These are phyloP conservation scores for Cyprinodon diabolis DNA, from an alignment of 2,797 vertebrate genomes.

Conservation along the genomic window DNA sequence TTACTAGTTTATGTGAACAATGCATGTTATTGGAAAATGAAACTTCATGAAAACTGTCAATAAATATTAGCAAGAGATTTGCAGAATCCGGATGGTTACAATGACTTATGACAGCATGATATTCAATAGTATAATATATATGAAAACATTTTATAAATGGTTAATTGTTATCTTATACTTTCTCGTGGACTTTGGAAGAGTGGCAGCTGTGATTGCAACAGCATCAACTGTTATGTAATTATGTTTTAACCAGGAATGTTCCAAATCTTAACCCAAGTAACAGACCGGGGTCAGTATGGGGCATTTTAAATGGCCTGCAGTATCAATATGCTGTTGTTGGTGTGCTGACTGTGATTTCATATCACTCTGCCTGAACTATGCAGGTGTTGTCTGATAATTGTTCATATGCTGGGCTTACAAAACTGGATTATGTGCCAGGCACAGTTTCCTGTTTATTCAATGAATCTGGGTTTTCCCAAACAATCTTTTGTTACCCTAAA, in stretches of 20 bases:
- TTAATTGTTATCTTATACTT: background rate
- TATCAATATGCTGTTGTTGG: background rate
- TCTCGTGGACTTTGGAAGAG: background rate
- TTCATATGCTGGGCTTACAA: background rate
- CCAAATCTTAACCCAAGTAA: background rate
- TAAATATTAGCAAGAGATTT: conserved; percentile 1
- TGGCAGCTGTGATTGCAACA: background rate
- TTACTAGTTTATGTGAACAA: background rate
- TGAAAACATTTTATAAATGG: no score
- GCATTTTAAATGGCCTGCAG: background rate
- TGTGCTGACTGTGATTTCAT: no score
- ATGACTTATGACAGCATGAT: background rate
- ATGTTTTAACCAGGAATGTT: background rate
- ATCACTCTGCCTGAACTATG: no score
- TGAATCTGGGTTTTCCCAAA: no score
- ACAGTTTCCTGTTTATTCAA: background rate
- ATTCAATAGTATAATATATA: background rate
- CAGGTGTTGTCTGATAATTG: background rate
- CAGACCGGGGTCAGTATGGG: background rate
- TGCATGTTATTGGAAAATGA: conserved; percentile 4
- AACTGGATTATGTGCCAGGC: background rate
- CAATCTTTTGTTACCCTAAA: background rate
- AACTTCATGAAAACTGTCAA: background rate
- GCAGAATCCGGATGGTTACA: background rate
- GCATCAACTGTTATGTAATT: background rate